phyloP scores from a whole-genome alignment of 2,113 vertebrate genomes.

The Erinaceus europaeus region DNA sequence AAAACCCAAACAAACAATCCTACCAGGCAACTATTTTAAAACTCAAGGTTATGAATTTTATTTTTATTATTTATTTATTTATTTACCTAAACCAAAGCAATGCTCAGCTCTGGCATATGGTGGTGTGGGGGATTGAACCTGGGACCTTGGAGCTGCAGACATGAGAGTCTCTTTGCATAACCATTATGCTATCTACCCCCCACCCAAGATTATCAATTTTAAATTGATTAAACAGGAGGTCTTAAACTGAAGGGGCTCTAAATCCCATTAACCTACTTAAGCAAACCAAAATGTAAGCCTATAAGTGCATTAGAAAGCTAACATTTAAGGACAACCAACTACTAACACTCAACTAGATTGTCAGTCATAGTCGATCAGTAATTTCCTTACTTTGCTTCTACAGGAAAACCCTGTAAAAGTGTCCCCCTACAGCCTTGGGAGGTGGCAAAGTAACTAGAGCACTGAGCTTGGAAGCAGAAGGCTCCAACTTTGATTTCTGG shows the following conservation, averaged over 20 bases:
- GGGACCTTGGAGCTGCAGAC: too few species aligned
- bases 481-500: too few species aligned
- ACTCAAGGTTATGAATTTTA: not conserved
- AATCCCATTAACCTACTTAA: not conserved
- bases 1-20: too few species aligned
- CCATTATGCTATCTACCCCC: too few species aligned
- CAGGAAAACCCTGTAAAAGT: not conserved
- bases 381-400: not conserved
- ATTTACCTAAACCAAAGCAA: too few species aligned
- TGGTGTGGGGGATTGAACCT: too few species aligned
- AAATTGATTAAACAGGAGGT: not conserved
- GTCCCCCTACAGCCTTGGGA: too few species aligned
- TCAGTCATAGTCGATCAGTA: not conserved
- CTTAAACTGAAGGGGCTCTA: not conserved
- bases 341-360: not conserved
- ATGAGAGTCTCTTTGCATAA: too few species aligned
- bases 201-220: not conserved
- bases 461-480: too few species aligned
- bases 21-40: constrained; percentile 2
- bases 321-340: not conserved
- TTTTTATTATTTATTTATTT: too few species aligned
- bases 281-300: not conserved
- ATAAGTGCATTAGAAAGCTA: not conserved
- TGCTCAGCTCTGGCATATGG: too few species aligned
- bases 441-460: too few species aligned